A percentile compares a stretch with the other conserved stretches of the same genome.
These are phyloP conservation scores for Potamilus streckersoni DNA, from an alignment of 1,140 invertebrate species.

Conservation along the genomic window DNA sequence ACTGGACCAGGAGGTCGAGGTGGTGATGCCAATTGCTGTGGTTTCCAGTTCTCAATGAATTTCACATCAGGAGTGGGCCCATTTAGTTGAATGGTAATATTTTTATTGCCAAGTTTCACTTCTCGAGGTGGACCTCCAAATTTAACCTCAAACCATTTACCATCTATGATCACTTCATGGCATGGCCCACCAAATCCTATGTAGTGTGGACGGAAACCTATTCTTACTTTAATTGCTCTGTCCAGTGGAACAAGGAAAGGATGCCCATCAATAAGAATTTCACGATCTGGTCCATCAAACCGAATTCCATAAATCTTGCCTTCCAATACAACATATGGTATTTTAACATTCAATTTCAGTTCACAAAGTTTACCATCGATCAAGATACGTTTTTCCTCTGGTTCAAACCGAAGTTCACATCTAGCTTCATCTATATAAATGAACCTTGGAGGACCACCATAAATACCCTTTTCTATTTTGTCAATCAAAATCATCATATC, in stretches of 20 bases:
- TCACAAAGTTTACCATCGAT: constrained; percentile 86
- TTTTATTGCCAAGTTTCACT: constrained; percentile 71
- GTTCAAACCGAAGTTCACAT: constrained; percentile 62
- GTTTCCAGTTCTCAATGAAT: constrained; percentile 62
- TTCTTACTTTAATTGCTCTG: constrained; percentile 79
- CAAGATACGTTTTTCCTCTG: constrained; percentile 73
- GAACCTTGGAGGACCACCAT: constrained; percentile 57
- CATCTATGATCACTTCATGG: constrained; percentile 82
- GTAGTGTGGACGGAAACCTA: constrained; percentile 81
- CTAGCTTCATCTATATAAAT: constrained; percentile 48
- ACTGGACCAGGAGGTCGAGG: too few species aligned
- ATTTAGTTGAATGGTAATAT: constrained; percentile 86
- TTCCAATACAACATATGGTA: constrained; percentile 82
- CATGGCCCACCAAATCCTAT: constrained; percentile 92
- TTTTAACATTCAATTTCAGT: constrained; percentile 86
- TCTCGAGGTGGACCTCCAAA: constrained; percentile 60
- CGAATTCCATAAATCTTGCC: constrained; percentile 76
- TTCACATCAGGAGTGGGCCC: constrained; percentile 80
- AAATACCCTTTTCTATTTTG: constrained; percentile 56
- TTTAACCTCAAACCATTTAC: constrained; percentile 69
- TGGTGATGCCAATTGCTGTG: too few species aligned
- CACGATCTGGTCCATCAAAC: constrained; percentile 91
- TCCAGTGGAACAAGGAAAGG: constrained; percentile 81
- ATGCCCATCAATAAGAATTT: constrained; percentile 87
- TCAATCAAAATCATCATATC: constrained; percentile 62